Evolutionary conservation across 1,140 invertebrate species (phyloP).

Genomic region (Mactra quadrangularis): DNA sequence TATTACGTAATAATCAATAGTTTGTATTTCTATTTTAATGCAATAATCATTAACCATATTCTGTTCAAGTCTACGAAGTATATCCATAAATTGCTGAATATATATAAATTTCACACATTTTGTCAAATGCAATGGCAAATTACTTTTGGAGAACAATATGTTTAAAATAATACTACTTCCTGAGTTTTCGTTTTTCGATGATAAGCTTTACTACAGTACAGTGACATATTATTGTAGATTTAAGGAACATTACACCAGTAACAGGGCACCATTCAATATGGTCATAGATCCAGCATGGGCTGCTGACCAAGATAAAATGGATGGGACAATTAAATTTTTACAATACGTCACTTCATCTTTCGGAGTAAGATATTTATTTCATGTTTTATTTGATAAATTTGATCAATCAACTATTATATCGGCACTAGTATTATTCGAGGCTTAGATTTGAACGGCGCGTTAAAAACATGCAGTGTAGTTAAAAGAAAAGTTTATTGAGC

Average conservation of each 20-base stretch:
- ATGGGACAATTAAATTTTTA: slow-evolving; percentile 55
- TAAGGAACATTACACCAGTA: slow-evolving; percentile 41
- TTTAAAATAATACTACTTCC: background rate
- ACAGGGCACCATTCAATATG: slow-evolving; percentile 41
- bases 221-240: slow-evolving; percentile 30
- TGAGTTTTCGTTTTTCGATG: background rate
- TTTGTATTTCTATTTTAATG: background rate
- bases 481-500: too few species aligned
- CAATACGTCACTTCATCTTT: slow-evolving; percentile 58
- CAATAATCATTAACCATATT: background rate
- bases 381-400: too few species aligned
- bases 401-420: too few species aligned
- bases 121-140: background rate
- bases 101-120: background rate
- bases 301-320: slow-evolving; percentile 15
- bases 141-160: background rate
- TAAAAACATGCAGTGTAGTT: too few species aligned
- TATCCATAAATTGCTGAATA: background rate
- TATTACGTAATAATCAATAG: background rate
- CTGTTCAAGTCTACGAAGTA: background rate
- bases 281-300: slow-evolving; percentile 50
- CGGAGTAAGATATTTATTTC: too few species aligned
- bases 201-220: background rate
- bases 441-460: too few species aligned
- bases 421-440: too few species aligned